Evolutionary conservation across 2,888 invertebrate genomes (phyloP).

Genomic region (Candidula unifasciata): DNA sequence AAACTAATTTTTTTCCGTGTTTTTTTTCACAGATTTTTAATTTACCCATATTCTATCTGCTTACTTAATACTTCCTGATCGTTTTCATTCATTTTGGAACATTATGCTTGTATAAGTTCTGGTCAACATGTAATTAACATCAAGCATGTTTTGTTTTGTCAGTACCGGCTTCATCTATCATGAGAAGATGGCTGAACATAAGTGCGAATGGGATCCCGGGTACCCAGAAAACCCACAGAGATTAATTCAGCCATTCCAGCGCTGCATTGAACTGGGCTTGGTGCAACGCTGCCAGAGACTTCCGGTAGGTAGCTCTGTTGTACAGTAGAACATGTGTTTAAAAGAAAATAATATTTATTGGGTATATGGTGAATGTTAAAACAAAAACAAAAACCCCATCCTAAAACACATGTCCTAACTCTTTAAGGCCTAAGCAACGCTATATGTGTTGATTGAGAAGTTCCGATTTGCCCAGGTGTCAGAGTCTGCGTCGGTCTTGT

Average conservation of each 20-base stretch:
- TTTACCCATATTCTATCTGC: no score
- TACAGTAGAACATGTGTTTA: no score
- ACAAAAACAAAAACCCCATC: no score
- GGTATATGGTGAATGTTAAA: no score
- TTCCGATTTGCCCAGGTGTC: no score
- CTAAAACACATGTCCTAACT: no score
- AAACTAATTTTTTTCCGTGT: no score
- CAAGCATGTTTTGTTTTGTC: background rate
- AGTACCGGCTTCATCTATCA: slow-evolving; percentile 88
- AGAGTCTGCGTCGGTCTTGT: no score
- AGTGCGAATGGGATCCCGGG: slow-evolving; percentile 79
- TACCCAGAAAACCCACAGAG: slow-evolving; percentile 90
- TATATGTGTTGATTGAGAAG: no score
- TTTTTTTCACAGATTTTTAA: no score
- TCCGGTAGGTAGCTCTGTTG: slow-evolving; percentile 60
- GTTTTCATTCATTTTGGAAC: background rate
- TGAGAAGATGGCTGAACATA: slow-evolving; percentile 86
- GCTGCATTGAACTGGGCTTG: slow-evolving; percentile 84
- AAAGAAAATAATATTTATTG: background rate
- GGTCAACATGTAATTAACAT: no score
- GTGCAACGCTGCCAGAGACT: slow-evolving; percentile 81
- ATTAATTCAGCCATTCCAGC: slow-evolving; percentile 84
- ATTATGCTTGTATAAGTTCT: background rate
- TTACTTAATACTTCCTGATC: background rate
- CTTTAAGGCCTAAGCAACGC: no score